Evolutionary conservation across 23 tunicate genomes (phyloP).

Genomic region (Aplidium turbinatum): DNA sequence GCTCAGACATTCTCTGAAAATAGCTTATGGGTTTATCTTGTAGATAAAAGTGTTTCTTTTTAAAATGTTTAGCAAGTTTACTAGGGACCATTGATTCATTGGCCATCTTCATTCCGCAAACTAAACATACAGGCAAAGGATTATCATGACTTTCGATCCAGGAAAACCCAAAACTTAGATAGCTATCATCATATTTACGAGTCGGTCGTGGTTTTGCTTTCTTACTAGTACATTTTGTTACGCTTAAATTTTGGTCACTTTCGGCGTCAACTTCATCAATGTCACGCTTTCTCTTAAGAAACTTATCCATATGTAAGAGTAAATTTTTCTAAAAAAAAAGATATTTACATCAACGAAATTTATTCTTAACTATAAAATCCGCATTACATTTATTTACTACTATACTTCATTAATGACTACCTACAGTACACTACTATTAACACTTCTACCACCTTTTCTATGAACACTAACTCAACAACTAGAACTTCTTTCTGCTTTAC

Average conservation of each 20-base stretch:
- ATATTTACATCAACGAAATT: background rate
- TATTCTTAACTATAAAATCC: background rate
- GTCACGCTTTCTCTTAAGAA: constrained; percentile 8
- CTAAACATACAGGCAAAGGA: constrained; percentile 10
- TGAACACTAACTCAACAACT: too few relatives aligned
- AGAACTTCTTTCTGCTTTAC: too few relatives aligned
- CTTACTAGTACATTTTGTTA: constrained; percentile 7
- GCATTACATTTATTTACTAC: too few relatives aligned
- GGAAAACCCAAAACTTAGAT: background rate
- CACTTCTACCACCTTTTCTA: too few relatives aligned
- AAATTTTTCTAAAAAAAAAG: constrained; percentile 5
- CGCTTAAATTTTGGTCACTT: constrained; percentile 2
- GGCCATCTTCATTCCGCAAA: constrained; percentile 8
- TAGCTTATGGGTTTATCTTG: constrained; percentile 10
- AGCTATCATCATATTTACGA: constrained; percentile 10
- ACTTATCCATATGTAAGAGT: constrained; percentile 1
- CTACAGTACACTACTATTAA: too few relatives aligned
- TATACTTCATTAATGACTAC: too few relatives aligned
- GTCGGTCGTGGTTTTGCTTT: constrained; percentile 9
- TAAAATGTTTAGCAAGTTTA: constrained; percentile 18
- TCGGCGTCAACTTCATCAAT: background rate
- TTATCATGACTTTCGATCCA: background rate
- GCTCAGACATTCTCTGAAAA: constrained; percentile 9
- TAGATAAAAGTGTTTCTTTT: constrained; percentile 8
- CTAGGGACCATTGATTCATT: constrained; percentile 19